Conservation (phyloP, 2,113 vertebrate genomes). For the Malaclemys terrapin region DNA sequence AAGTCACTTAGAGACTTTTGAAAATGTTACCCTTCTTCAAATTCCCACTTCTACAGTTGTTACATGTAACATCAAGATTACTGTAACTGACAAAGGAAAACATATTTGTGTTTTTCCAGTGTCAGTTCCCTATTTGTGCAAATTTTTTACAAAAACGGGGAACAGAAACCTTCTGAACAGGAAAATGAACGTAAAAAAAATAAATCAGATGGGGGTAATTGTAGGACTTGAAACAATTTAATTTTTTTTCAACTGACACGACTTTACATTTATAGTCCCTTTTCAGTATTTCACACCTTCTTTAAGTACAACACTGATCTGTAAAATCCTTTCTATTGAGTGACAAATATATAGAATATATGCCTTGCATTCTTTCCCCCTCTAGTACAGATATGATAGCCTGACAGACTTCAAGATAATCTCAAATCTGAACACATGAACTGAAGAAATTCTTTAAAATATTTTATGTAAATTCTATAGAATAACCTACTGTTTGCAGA, state of each 20-base stretch:
- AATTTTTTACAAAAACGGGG: neutral
- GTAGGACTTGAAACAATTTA: neutral
- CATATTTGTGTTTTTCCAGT: neutral
- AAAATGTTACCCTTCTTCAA: neutral
- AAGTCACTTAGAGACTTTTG: neutral
- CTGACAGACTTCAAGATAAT: neutral
- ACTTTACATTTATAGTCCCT: neutral
- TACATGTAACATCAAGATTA: neutral
- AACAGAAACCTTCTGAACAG: neutral
- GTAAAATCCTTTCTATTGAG: neutral
- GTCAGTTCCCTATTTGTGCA: neutral
- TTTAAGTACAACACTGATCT: neutral
- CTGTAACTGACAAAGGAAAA: neutral
- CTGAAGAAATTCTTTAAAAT: neutral
- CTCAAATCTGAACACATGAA: conserved; percentile 1
- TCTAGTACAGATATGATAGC: neutral
- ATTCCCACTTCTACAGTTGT: neutral
- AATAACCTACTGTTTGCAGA: neutral
- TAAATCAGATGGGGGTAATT: neutral
- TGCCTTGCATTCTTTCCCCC: neutral
- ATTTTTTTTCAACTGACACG: neutral
- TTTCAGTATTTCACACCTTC: neutral
- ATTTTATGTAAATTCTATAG: neutral
- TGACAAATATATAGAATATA: neutral
- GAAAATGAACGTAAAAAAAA: neutral